These are phyloP conservation scores for Heliconius cydno DNA, from an alignment of 2,888 invertebrate genomes.

Conservation along the genomic window DNA sequence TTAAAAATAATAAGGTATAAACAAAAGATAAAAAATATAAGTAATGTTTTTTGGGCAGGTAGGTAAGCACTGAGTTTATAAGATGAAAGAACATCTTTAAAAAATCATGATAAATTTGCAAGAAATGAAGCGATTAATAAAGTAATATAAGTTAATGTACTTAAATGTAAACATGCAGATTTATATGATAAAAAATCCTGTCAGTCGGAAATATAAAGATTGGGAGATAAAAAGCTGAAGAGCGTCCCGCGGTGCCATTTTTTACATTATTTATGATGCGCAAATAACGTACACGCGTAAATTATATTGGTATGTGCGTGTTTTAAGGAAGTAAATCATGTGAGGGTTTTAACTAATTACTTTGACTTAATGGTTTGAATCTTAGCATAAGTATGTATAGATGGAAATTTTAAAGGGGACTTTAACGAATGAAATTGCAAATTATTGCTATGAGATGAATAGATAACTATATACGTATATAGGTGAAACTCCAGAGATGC, in stretches of 20 bases:
- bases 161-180: slow-evolving; percentile 43
- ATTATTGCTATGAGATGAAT: background rate
- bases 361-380: background rate
- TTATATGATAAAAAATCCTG: slow-evolving; percentile 47
- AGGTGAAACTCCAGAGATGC: too few species aligned
- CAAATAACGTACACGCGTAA: slow-evolving; percentile 50
- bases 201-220: slow-evolving; percentile 46
- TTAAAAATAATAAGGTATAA: background rate
- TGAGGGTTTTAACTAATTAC: background rate
- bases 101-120: slow-evolving; percentile 13
- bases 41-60: background rate
- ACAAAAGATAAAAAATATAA: background rate
- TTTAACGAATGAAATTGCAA: background rate
- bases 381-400: background rate
- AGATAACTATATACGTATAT: background rate
- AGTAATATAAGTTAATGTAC: slow-evolving; percentile 17
- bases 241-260: slow-evolving; percentile 46
- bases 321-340: slow-evolving; percentile 8
- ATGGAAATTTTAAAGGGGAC: background rate
- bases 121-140: slow-evolving; percentile 17
- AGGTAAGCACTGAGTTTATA: background rate
- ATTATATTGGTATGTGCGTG: slow-evolving; percentile 53
- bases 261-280: slow-evolving; percentile 53
- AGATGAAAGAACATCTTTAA: background rate
- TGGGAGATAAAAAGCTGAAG: slow-evolving; percentile 49